A percentile compares a stretch with the other conserved stretches of the same genome.
These are phyloP conservation scores for Drosophila azteca DNA, from an alignment of 1,140 invertebrate genomes.

Conservation along the genomic window DNA sequence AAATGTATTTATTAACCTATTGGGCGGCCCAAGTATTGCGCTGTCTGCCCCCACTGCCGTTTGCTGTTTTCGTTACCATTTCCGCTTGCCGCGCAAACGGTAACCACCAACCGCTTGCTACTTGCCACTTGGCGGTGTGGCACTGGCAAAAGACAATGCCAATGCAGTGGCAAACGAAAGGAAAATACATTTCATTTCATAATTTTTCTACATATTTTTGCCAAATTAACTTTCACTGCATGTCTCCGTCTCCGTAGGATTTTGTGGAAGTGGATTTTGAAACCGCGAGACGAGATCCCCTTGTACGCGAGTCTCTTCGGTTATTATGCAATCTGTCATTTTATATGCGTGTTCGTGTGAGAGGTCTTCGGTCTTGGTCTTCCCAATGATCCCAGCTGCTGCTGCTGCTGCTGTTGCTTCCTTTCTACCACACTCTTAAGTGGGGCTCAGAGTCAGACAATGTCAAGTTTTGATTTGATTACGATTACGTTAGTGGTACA, in stretches of 20 bases:
- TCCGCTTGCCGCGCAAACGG: conserved; percentile 22
- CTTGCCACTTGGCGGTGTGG: conserved; percentile 42
- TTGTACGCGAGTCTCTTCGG: conserved; percentile 14
- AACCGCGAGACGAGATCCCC: conserved; percentile 30
- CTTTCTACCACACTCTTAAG: conserved; percentile 56
- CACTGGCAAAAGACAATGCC: conserved; percentile 49
- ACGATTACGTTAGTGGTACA: conserved; percentile 13
- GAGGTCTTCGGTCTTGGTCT: conserved; percentile 41
- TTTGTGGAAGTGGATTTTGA: conserved; percentile 34
- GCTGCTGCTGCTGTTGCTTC: conserved; percentile 45
- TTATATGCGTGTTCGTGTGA: conserved; percentile 44
- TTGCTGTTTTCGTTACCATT: conserved; percentile 28
- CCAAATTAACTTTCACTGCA: conserved; percentile 78
- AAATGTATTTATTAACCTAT: conserved; percentile 56
- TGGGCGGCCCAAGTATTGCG: conserved; percentile 36
- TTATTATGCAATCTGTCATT: conserved; percentile 56
- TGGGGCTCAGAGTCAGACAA: conserved; percentile 52
- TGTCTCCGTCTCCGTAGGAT: conserved; percentile 73
- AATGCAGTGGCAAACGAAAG: conserved; percentile 62
- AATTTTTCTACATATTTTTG: conserved; percentile 72
- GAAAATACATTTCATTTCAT: conserved; percentile 76
- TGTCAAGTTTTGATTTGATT: conserved; percentile 80
- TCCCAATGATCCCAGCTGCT: conserved; percentile 29
- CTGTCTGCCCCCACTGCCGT: conserved; percentile 19
- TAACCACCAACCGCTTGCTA: conserved; percentile 37